These are phyloP conservation scores for Aythya fuligula DNA, from an alignment of 2,797 vertebrate genomes.

Conservation along the genomic window DNA sequence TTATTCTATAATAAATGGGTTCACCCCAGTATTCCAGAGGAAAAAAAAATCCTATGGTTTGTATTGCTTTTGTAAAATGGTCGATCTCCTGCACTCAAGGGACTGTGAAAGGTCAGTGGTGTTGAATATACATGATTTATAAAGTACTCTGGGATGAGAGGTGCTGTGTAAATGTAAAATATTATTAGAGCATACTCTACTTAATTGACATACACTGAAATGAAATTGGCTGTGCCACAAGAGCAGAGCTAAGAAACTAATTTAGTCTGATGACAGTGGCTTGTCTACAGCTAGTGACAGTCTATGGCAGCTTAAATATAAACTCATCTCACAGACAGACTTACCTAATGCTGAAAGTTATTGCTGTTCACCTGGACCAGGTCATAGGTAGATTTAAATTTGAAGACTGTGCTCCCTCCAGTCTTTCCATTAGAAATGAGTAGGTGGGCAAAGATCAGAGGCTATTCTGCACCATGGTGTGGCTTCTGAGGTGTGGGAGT, in stretches of 20 bases:
- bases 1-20: not conserved
- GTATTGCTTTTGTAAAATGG: not conserved
- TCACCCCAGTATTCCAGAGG: not conserved
- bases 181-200: slow-evolving; percentile 9
- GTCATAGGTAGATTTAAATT: not conserved
- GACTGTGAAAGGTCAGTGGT: slow-evolving; percentile 25
- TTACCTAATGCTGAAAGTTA: not conserved
- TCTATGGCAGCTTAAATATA: not conserved
- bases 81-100: not conserved
- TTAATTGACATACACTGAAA: slow-evolving; percentile 8
- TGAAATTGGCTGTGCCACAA: not conserved
- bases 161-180: slow-evolving; percentile 24
- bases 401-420: not conserved
- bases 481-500: not conserved
- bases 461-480: not conserved
- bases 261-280: not conserved
- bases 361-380: not conserved
- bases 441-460: not conserved
- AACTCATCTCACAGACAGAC: not conserved
- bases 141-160: slow-evolving; percentile 20
- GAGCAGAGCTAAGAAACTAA: not conserved
- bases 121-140: slow-evolving; percentile 44
- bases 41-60: not conserved
- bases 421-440: not conserved
- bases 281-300: not conserved